Evolutionary conservation across 2,888 invertebrate genomes (phyloP).

Genomic region (Neelides folsomi): DNA sequence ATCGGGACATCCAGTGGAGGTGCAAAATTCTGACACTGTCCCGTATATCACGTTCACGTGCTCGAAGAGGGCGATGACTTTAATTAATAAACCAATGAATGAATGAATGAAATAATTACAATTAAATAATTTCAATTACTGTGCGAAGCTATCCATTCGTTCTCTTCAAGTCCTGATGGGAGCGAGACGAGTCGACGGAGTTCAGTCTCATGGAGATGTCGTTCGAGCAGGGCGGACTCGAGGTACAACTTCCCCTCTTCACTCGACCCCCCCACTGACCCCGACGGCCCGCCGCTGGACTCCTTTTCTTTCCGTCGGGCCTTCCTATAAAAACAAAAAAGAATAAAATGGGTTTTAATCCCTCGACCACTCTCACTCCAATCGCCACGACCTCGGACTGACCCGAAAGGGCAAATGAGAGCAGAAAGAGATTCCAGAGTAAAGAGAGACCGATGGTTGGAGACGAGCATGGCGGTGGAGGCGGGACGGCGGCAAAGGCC

Average conservation of each 20-base stretch:
- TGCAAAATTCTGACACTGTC: slow-evolving; percentile 97
- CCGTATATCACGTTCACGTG: slow-evolving; percentile 98
- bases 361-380: too few species aligned
- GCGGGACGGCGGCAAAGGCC: neutral
- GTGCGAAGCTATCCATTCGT: slow-evolving; percentile 99
- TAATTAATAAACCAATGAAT: slow-evolving; percentile 35
- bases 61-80: slow-evolving; percentile 93
- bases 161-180: slow-evolving; percentile 89
- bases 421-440: slow-evolving; percentile 17
- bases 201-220: slow-evolving; percentile 86
- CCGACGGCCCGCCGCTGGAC: slow-evolving; percentile 26
- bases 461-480: too few species aligned
- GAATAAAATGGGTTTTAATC: too few species aligned
- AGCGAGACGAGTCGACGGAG: slow-evolving; percentile 85
- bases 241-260: slow-evolving; percentile 76
- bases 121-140: slow-evolving; percentile 49
- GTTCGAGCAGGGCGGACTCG: slow-evolving; percentile 84
- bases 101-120: neutral
- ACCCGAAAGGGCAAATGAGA: slow-evolving; percentile 16
- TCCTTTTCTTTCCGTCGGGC: slow-evolving; percentile 86
- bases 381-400: slow-evolving; percentile 7
- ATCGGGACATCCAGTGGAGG: slow-evolving; percentile 83
- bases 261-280: slow-evolving; percentile 34
- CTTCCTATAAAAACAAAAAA: slow-evolving; percentile 56
- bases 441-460: too few species aligned